These are phyloP conservation scores for Gastrophryne carolinensis DNA, from an alignment of 2,797 vertebrate genomes.

Conservation along the genomic window DNA sequence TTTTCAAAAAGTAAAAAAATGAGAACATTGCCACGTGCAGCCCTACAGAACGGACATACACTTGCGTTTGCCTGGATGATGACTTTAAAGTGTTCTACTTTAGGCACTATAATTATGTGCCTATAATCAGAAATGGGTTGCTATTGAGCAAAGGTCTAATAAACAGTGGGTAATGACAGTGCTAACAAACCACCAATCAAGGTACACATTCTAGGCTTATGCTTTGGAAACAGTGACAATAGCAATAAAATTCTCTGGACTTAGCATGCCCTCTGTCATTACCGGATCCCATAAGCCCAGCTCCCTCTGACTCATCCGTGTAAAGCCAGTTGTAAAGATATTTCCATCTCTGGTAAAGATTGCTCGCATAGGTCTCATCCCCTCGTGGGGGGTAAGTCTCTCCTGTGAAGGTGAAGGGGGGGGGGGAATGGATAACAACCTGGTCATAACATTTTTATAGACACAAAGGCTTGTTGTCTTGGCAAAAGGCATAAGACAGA, in stretches of 20 bases:
- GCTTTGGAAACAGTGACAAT: slow-evolving; percentile 45
- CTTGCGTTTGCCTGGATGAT: too few species aligned
- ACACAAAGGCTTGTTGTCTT: slow-evolving; percentile 47
- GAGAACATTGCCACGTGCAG: too few species aligned
- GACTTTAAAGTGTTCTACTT: neutral
- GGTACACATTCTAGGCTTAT: neutral
- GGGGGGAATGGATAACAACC: slow-evolving; percentile 40
- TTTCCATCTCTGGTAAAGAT: slow-evolving; percentile 77
- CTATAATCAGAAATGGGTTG: neutral
- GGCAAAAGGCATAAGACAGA: slow-evolving; percentile 39
- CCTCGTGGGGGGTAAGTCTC: slow-evolving; percentile 77
- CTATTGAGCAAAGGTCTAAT: neutral
- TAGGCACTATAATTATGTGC: neutral
- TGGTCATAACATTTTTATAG: slow-evolving; percentile 46
- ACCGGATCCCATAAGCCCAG: slow-evolving; percentile 82
- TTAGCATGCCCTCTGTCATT: slow-evolving; percentile 63
- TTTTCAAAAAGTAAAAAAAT: too few species aligned
- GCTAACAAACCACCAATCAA: neutral
- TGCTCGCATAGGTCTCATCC: slow-evolving; percentile 77
- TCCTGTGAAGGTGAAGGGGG: slow-evolving; percentile 63
- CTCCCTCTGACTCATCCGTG: slow-evolving; percentile 81
- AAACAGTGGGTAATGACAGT: neutral
- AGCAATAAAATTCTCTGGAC: slow-evolving; percentile 64
- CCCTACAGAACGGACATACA: too few species aligned
- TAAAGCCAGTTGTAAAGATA: slow-evolving; percentile 80